Evolutionary conservation across 2,113 vertebrate genomes (phyloP).

Genomic region (Mus spicilegus): DNA sequence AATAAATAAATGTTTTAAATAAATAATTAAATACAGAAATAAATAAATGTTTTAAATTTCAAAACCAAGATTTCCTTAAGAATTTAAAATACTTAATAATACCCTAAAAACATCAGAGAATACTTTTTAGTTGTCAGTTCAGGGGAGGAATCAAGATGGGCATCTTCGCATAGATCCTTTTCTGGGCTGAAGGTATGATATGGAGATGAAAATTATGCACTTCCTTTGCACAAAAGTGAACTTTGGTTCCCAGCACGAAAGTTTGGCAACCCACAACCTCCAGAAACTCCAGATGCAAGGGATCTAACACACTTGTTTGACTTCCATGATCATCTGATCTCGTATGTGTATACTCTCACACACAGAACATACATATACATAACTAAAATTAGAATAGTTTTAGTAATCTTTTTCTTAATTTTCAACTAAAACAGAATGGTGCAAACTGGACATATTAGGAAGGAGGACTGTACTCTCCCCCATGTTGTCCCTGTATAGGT

Average conservation of each 20-base stretch:
- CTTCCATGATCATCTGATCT: background rate
- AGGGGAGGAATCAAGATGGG: background rate
- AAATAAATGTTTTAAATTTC: background rate
- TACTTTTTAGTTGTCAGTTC: background rate
- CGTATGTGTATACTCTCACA: background rate
- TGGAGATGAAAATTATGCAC: too few species aligned
- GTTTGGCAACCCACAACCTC: background rate
- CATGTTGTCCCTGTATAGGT: too few species aligned
- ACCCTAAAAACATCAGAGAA: background rate
- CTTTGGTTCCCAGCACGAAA: background rate
- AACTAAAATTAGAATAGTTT: background rate
- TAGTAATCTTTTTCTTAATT: background rate
- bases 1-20: too few species aligned
- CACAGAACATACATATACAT: background rate
- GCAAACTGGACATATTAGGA: too few species aligned
- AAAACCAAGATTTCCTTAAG: background rate
- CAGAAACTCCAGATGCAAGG: too few species aligned
- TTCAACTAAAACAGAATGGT: background rate
- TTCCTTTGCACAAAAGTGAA: background rate
- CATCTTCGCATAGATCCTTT: background rate
- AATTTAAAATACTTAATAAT: background rate
- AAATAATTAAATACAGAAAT: background rate
- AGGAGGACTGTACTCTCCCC: background rate
- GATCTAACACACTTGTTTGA: background rate
- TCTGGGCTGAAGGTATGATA: background rate